Base-by-base conservation (phyloP, 2,888 invertebrate genomes). In the Azorinus chamasolen region DNA sequence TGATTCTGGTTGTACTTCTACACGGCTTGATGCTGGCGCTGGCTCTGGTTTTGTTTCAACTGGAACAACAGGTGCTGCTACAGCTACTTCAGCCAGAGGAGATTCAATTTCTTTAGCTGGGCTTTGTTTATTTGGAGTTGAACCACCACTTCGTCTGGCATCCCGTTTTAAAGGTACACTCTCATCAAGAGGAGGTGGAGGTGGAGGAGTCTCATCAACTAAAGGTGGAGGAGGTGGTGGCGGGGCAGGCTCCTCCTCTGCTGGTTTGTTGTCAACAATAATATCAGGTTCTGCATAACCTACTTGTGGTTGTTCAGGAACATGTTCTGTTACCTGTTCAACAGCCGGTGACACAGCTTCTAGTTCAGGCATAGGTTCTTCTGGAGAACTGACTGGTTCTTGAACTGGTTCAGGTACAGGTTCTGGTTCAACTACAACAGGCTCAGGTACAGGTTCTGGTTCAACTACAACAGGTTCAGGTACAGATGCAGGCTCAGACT, bases 161-260 rank as follows among this genome's bases (percentile, higher is more conserved):
- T 66, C 80, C 55, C 81, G 58, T 48, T 69, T 81, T 32, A 81
- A 46, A 32, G 69, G 77, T 41, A 81, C 68, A 69, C 69, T 78
- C 39, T 81, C 81, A 81, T 81, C 81, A 20, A 81, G 55, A 10
- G 81, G 81, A 25, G 81, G 81, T 32, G 81, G 81, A n/a, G 81
- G 81, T 20, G 74, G 72, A 24, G 81, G 81, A 24, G 81, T 81
- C 48, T 71, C 72, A 22, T 81, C 74, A 8, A 78, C 78, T 53
- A 78, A 78, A 14, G 81, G 81, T 18, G 81, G 81, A 18, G 81
- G 78, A 18, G 54, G 63, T 22, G 62, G 65, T 20, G 53, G 70
- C 37, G 54, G 46, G 20, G 57, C 25, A 27, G 71, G 58, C 37
- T 65, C 71, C 48, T 77, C 81, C 53, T 73, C 83, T 65, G 64